A percentile compares a stretch with the other conserved stretches of the same genome.
Evolutionary conservation across 2,888 invertebrate species (phyloP).

Genomic region (Nebria salina): DNA sequence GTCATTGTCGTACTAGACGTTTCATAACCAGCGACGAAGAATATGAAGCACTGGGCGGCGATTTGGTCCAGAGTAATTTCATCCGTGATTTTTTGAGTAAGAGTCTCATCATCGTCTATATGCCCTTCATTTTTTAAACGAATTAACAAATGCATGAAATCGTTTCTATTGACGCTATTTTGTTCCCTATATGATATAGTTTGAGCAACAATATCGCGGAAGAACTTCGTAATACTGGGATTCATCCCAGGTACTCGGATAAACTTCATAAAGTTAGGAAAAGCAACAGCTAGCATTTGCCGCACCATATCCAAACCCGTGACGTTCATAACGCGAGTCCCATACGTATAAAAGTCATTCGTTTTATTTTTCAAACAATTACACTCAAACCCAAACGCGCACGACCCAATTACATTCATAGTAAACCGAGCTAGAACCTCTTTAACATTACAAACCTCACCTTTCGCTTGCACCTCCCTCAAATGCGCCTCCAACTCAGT

Average conservation of each 20-base stretch:
- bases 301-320: conserved; percentile 7
- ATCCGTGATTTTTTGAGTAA: conserved; percentile 48
- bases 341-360: conserved; percentile 56
- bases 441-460: conserved; percentile 56
- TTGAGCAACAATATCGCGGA: conserved; percentile 10
- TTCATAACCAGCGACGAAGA: conserved; percentile 71
- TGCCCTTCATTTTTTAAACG: conserved; percentile 24
- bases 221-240: conserved; percentile 8
- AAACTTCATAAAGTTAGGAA: conserved; percentile 14
- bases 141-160: conserved; percentile 29
- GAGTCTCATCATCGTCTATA: conserved; percentile 9
- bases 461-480: conserved; percentile 45
- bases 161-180: conserved; percentile 18
- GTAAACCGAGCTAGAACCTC: conserved; percentile 61
- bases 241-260: conserved; percentile 4
- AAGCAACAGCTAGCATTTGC: conserved; percentile 7
- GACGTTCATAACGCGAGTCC: conserved; percentile 20
- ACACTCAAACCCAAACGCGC: conserved; percentile 64
- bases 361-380: conserved; percentile 61
- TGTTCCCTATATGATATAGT: conserved; percentile 26
- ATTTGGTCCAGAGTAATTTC: conserved; percentile 66
- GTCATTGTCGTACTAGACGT: conserved; percentile 69
- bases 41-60: conserved; percentile 68
- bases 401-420: conserved; percentile 63
- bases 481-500: conserved; percentile 48